Conservation (phyloP, 2,888 invertebrate species). For the Gnatocerus cornutus region DNA sequence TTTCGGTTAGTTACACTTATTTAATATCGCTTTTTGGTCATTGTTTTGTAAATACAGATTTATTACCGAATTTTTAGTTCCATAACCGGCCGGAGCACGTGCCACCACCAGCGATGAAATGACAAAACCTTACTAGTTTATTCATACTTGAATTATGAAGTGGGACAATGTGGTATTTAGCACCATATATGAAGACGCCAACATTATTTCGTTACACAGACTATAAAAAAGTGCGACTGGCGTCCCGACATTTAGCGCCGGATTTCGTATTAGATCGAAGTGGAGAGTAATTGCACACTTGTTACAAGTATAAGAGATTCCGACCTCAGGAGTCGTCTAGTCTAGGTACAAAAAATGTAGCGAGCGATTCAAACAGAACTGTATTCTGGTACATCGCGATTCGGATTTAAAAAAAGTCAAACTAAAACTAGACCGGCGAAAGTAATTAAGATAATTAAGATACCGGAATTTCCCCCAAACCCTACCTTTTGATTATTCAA, state of each 20-base stretch:
- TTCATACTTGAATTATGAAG: slow-evolving; percentile 41
- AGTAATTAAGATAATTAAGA: too few relatives aligned
- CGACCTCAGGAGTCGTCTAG: slow-evolving; percentile 26
- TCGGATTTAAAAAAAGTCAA: too few relatives aligned
- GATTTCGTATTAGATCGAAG: slow-evolving; percentile 26
- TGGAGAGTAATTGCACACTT: slow-evolving; percentile 36
- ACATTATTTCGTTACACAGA: slow-evolving; percentile 34
- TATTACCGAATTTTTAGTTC: slow-evolving; percentile 23
- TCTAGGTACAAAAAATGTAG: slow-evolving; percentile 15
- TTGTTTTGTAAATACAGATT: slow-evolving; percentile 11
- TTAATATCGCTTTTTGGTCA: not conserved
- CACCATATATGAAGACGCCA: slow-evolving; percentile 42
- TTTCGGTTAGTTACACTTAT: slow-evolving; percentile 11
- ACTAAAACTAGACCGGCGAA: too few relatives aligned
- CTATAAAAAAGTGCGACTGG: slow-evolving; percentile 35
- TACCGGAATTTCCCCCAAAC: too few relatives aligned
- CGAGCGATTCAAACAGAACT: too few relatives aligned
- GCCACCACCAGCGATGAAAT: slow-evolving; percentile 33
- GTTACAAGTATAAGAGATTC: slow-evolving; percentile 33
- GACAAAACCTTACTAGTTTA: slow-evolving; percentile 35
- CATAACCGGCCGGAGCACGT: slow-evolving; percentile 38
- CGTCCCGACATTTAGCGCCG: slow-evolving; percentile 38
- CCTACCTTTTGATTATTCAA: too few relatives aligned
- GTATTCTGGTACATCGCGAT: too few relatives aligned
- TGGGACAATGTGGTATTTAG: slow-evolving; percentile 39